Percentiles rank a stretch among this genome's conserved stretches.
phyloP scores from a whole-genome alignment of 2,888 invertebrate species.

The Dolichomitus sp. region DNA sequence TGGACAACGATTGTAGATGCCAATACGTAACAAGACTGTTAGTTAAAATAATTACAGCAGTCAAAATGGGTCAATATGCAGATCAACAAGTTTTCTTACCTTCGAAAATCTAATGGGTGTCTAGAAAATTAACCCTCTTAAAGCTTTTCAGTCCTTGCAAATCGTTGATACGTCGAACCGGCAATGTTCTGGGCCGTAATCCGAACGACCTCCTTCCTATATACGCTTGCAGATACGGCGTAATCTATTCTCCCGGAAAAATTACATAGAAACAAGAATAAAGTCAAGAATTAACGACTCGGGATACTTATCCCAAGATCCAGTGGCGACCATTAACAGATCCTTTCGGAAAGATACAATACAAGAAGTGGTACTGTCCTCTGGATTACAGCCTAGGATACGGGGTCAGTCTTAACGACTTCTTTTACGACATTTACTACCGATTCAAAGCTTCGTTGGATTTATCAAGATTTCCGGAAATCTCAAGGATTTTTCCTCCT shows the following conservation, averaged over 20 bases:
- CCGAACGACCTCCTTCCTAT: constrained; percentile 12
- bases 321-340: constrained; percentile 48
- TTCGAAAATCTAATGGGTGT: background rate
- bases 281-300: constrained; percentile 32
- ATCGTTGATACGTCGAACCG: constrained; percentile 3
- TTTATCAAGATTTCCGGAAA: constrained; percentile 43
- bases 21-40: background rate
- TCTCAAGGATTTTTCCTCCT: constrained; percentile 15
- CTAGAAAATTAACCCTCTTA: background rate
- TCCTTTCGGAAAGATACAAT: constrained; percentile 46
- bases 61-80: background rate
- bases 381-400: constrained; percentile 5
- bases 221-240: constrained; percentile 8
- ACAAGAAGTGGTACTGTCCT: constrained; percentile 22
- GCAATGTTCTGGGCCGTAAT: constrained; percentile 2
- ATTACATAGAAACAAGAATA: constrained; percentile 23
- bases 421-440: constrained; percentile 31
- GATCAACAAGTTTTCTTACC: background rate
- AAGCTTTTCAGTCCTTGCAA: background rate
- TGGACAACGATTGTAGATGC: background rate
- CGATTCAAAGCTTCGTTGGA: constrained; percentile 24
- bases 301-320: constrained; percentile 34
- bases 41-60: background rate
- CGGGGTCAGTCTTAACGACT: constrained; percentile 44
- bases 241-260: constrained; percentile 16